Base-by-base conservation (phyloP, 1,140 invertebrate genomes). In the Laupala kohalensis region DNA sequence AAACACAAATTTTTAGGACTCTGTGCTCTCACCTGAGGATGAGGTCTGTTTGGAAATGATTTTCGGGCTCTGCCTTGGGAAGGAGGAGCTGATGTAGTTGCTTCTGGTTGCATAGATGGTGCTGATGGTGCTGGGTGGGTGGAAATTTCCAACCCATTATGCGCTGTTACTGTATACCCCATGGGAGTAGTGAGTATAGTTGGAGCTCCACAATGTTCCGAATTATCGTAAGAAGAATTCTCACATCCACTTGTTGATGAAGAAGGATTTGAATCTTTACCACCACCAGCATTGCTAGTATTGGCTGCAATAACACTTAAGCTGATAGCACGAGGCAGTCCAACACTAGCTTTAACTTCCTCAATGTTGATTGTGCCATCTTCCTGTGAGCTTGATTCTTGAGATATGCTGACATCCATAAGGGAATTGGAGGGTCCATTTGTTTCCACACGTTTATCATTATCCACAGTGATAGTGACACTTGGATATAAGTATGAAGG, bases 401-500 rank as follows among this genome's bases (percentile, higher is more conserved):
- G 1, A 23, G n/a, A 15, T 1, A 19, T 23, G 2, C 19, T 23
- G 3, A 24, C 67, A 9, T 12, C 13, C 27, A 2, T 19, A 53
- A 19, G 37, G 19, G 37, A 19, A 0, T 13, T 19, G 19, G 19
- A 13, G 19, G 37, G 37, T 13, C 37, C 37, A 4, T 19, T 53
- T 53, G 37, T 53, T 6, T 68, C 67, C 19, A 9, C n/a, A 27
- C 23, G 67, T 23, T 68, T 68, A 6, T 68, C 67, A 68, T 68
- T 68, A 15, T 74, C 29, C 9, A 75, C 66, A 23, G 75, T 75
- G 13, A 75, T 75, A 13, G 75, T 75, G 23, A 75, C 71, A 65
- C 72, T 75, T 26, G 74, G 75, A 62, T 75, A 74, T 19, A 75
- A 67, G 71, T 71, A 76, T 68, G 75, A 70, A 13, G 74, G 70